Conservation (phyloP, 2,797 vertebrate genomes). For the Jordanella pulchra region DNA sequence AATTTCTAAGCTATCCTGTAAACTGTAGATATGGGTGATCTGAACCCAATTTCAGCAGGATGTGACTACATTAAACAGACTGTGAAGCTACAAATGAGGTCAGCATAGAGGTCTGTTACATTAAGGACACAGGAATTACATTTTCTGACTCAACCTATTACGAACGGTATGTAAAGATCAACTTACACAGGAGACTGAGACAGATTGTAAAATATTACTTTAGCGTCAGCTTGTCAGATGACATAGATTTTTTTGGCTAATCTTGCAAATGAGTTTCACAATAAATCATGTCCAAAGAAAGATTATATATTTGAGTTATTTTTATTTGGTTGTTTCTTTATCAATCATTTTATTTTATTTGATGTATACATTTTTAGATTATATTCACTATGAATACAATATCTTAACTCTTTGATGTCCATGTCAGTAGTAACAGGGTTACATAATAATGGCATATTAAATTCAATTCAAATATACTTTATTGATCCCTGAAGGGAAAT, state of each 20-base stretch:
- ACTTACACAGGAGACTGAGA: conserved; percentile 30
- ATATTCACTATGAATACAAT: not conserved
- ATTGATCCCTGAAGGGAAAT: too few species aligned
- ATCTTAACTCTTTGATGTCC: too few species aligned
- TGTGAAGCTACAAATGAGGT: conserved; percentile 64
- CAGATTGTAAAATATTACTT: conserved; percentile 26
- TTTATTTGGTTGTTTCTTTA: not conserved
- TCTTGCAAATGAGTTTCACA: not conserved
- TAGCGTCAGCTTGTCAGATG: conserved; percentile 9
- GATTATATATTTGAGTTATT: not conserved
- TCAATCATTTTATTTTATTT: not conserved
- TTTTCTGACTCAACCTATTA: conserved; percentile 36
- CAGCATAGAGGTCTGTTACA: conserved; percentile 33
- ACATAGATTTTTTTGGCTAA: not conserved
- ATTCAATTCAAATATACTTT: too few species aligned
- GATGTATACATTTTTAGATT: too few species aligned
- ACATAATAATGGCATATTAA: too few species aligned
- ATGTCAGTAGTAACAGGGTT: too few species aligned
- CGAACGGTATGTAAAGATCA: conserved; percentile 46
- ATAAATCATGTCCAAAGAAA: not conserved
- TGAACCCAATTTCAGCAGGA: conserved; percentile 49
- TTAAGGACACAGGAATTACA: conserved; percentile 44
- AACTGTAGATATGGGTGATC: conserved; percentile 47
- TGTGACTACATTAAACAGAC: conserved; percentile 49
- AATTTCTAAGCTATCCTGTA: conserved; percentile 49